A percentile compares a stretch with the other conserved stretches of the same genome.
Conservation (phyloP, 2,113 vertebrate genomes). For the Alexandromys fortis region DNA sequence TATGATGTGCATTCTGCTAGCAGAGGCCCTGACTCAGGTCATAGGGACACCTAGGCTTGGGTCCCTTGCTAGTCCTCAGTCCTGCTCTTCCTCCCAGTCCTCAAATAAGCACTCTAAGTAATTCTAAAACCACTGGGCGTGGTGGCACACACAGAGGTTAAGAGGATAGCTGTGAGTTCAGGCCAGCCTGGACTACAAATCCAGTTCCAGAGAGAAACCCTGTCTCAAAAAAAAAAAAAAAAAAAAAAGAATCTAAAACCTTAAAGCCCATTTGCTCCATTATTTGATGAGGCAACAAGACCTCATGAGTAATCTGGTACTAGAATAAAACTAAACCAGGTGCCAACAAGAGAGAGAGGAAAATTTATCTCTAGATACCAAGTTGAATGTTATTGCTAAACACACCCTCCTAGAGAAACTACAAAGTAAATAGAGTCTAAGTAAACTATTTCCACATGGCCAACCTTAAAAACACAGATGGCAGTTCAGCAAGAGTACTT, state of each 20-base stretch:
- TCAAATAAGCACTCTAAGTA: background rate
- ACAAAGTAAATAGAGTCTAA: background rate
- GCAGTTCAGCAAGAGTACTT: background rate
- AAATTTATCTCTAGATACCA: background rate
- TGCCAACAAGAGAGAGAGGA: background rate
- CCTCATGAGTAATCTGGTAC: background rate
- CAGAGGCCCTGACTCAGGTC: rapidly evolving
- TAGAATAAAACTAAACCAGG: background rate
- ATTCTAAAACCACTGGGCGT: background rate
- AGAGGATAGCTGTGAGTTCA: background rate
- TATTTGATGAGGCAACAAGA: background rate
- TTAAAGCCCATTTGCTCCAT: background rate
- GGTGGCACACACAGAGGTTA: background rate
- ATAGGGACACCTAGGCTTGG: background rate
- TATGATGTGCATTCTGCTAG: rapidly evolving
- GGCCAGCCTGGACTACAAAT: background rate
- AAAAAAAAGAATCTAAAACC: background rate
- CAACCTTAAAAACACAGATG: background rate
- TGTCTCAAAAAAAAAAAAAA: background rate
- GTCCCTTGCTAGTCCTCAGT: background rate
- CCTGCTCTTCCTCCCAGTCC: background rate
- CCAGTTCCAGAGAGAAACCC: background rate
- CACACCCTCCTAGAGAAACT: background rate
- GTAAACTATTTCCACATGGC: rapidly evolving
- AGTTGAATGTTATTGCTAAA: background rate